phyloP scores from a whole-genome alignment of 2,888 invertebrate species.

The Malthinus flaveolus region DNA sequence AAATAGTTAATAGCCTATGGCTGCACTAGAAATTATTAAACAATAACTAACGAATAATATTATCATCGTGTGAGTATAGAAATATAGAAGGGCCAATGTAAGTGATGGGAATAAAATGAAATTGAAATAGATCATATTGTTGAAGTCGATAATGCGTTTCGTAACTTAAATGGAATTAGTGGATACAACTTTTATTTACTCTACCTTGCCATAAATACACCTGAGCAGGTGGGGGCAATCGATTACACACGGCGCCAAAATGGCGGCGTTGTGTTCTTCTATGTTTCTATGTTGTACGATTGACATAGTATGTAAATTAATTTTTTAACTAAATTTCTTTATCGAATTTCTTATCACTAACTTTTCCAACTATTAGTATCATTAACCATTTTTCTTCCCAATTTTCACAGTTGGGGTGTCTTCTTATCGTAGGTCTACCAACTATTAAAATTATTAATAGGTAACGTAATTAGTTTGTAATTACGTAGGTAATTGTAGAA shows the following conservation, averaged over 20 bases:
- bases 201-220: constrained; percentile 26
- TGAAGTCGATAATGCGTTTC: constrained; percentile 16
- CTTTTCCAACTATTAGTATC: too few relatives aligned
- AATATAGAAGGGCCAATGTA: background rate
- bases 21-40: too few relatives aligned
- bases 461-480: too few relatives aligned
- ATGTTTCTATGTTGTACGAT: constrained; percentile 14
- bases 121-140: constrained; percentile 5
- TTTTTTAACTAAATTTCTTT: too few relatives aligned
- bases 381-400: too few relatives aligned
- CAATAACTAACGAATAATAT: too few relatives aligned
- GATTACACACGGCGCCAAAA: constrained; percentile 31
- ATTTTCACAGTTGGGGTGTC: too few relatives aligned
- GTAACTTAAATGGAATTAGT: constrained; percentile 19
- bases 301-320: constrained; percentile 11
- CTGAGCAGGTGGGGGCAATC: constrained; percentile 32
- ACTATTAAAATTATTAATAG: too few relatives aligned
- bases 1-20: too few relatives aligned
- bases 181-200: constrained; percentile 17
- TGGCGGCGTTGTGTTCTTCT: constrained; percentile 23
- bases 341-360: too few relatives aligned
- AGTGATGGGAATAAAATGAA: background rate
- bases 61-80: background rate
- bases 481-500: too few relatives aligned
- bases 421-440: too few relatives aligned